phyloP scores from a whole-genome alignment of 2,888 invertebrate genomes.

The Cenopis cana region DNA sequence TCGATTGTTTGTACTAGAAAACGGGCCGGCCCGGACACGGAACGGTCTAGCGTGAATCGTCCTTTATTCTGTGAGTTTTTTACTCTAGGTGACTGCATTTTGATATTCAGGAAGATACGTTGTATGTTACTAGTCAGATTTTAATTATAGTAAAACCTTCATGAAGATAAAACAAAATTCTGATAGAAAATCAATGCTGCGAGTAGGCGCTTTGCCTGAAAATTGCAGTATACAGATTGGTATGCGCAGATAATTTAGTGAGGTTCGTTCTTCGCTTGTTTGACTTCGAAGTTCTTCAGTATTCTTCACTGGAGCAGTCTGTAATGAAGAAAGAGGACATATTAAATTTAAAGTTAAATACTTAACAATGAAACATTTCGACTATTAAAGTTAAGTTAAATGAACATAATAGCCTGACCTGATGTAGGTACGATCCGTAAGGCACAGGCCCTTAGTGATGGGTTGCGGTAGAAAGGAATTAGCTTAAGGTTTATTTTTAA shows the following conservation, averaged over 20 bases:
- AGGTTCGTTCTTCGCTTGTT: not conserved
- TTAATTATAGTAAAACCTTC: not conserved
- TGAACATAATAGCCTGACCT: too few relatives aligned
- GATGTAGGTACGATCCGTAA: not conserved
- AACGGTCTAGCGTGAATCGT: too few relatives aligned
- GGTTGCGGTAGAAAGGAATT: not conserved
- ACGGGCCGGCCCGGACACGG: too few relatives aligned
- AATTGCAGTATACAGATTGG: not conserved
- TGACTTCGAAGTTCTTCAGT: constrained; percentile 22
- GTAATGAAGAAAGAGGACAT: constrained; percentile 9
- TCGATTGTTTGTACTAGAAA: too few relatives aligned
- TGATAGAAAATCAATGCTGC: not conserved
- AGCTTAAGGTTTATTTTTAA: not conserved
- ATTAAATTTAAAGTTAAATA: not conserved
- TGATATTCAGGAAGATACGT: not conserved
- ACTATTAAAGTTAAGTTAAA: too few relatives aligned
- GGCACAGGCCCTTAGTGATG: not conserved
- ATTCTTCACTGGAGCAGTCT: constrained; percentile 23
- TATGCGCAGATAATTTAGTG: not conserved
- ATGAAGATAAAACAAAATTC: not conserved
- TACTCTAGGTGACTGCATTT: not conserved
- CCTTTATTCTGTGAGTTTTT: not conserved
- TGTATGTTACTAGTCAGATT: not conserved
- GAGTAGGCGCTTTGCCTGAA: not conserved
- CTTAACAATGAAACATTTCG: not conserved